Conservation (phyloP, 2,113 vertebrate genomes). For the Engraulis encrasicolus region DNA sequence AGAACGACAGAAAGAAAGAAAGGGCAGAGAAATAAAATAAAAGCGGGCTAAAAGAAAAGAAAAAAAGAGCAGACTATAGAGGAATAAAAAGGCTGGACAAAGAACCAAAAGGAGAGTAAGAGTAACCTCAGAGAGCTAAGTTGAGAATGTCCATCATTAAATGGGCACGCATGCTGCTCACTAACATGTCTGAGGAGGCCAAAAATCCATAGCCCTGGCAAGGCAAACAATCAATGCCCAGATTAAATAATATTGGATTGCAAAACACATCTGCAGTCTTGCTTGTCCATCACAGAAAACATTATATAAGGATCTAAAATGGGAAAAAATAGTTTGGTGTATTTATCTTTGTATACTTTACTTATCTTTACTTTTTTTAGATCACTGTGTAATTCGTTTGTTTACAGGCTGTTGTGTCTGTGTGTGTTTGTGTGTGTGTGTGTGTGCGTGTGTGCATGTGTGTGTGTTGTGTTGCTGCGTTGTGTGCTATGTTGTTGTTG, state of each 20-base stretch:
- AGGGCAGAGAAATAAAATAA: background rate
- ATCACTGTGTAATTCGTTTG: background rate
- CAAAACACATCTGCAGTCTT: conserved; percentile 20
- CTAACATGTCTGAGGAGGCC: background rate
- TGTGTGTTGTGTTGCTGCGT: background rate
- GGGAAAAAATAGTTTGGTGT: conserved; percentile 2
- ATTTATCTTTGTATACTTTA: background rate
- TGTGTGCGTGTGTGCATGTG: background rate
- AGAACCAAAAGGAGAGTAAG: background rate
- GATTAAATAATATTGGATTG: conserved; percentile 31
- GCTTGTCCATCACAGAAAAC: conserved; percentile 20
- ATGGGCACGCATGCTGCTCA: background rate
- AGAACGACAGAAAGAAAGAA: background rate
- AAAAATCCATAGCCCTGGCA: conserved; percentile 28
- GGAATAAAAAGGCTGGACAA: background rate
- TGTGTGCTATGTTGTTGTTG: no score
- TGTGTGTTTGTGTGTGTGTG: background rate
- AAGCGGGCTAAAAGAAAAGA: background rate
- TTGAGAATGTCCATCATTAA: background rate
- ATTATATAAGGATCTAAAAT: background rate
- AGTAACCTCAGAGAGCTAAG: background rate
- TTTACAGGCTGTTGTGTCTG: background rate
- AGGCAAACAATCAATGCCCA: conserved; percentile 27
- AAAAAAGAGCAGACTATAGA: background rate
- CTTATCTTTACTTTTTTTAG: background rate